phyloP scores from a whole-genome alignment of 2,113 vertebrate species.

The Macheiramphus alcinus region DNA sequence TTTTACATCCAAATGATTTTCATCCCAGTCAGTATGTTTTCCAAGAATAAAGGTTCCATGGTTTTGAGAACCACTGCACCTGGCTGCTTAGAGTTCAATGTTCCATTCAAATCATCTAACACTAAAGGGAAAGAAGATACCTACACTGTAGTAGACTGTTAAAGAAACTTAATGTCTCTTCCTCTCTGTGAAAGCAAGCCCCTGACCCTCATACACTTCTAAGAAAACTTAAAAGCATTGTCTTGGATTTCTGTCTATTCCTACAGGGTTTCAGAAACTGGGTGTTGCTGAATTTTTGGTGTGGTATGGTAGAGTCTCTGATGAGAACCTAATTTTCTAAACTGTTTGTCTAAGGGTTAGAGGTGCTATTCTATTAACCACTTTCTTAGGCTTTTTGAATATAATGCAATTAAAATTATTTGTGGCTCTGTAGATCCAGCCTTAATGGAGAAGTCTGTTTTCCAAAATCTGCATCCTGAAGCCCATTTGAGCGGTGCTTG shows the following conservation, averaged over 20 bases:
- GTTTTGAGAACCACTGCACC: background rate
- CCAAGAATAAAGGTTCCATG: background rate
- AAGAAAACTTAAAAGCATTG: background rate
- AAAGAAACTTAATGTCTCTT: background rate
- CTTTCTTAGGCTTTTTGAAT: background rate
- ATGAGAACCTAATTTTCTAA: background rate
- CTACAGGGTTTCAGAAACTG: background rate
- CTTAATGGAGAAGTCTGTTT: background rate
- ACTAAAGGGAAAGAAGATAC: background rate
- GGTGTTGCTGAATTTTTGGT: background rate
- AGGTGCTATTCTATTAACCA: background rate
- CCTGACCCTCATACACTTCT: background rate
- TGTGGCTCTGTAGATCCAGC: background rate
- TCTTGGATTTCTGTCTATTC: background rate
- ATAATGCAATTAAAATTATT: background rate
- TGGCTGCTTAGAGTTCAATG: background rate
- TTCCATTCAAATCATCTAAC: background rate
- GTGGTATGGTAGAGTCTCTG: background rate
- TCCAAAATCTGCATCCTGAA: background rate
- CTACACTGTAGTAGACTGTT: background rate
- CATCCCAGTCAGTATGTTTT: background rate
- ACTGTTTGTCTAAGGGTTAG: background rate
- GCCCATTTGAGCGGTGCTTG: background rate
- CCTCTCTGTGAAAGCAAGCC: background rate
- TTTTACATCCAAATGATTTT: background rate